Conservation (phyloP, 2,888 invertebrate genomes). For the Sepioteuthis lessoniana region DNA sequence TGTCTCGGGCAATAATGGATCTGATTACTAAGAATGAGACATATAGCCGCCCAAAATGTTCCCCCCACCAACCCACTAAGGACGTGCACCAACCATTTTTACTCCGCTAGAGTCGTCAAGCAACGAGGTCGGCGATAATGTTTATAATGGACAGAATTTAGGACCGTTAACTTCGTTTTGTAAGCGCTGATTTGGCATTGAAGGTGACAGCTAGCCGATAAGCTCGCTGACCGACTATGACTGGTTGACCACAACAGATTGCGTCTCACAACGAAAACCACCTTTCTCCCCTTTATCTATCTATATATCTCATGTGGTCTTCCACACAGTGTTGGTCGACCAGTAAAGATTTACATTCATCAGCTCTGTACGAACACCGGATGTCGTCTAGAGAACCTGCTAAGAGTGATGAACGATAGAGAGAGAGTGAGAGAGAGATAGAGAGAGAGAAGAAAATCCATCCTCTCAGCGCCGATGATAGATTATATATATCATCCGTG, state of each 20-base stretch:
- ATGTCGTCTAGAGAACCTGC: too few relatives aligned
- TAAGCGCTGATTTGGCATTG: background rate
- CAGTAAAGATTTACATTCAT: too few relatives aligned
- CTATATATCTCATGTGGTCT: too few relatives aligned
- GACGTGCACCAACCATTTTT: background rate
- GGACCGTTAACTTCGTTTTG: background rate
- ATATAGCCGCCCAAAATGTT: background rate
- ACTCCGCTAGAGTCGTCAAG: background rate
- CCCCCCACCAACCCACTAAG: background rate
- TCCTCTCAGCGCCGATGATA: too few relatives aligned
- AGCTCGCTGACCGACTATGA: background rate
- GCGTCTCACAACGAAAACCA: too few relatives aligned
- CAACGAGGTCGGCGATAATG: background rate
- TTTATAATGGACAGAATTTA: background rate
- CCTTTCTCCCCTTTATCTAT: too few relatives aligned
- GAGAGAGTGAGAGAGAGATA: too few relatives aligned
- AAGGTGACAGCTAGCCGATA: constrained; percentile 7
- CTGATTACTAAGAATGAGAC: background rate
- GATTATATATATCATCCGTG: too few relatives aligned
- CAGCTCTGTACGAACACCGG: too few relatives aligned
- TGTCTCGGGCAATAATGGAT: background rate
- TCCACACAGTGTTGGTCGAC: too few relatives aligned
- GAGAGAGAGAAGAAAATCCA: too few relatives aligned
- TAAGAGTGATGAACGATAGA: too few relatives aligned
- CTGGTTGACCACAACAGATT: background rate